Base-by-base conservation (phyloP, 2,113 vertebrate genomes). In the Sinocyclocheilus anshuiensis region DNA sequence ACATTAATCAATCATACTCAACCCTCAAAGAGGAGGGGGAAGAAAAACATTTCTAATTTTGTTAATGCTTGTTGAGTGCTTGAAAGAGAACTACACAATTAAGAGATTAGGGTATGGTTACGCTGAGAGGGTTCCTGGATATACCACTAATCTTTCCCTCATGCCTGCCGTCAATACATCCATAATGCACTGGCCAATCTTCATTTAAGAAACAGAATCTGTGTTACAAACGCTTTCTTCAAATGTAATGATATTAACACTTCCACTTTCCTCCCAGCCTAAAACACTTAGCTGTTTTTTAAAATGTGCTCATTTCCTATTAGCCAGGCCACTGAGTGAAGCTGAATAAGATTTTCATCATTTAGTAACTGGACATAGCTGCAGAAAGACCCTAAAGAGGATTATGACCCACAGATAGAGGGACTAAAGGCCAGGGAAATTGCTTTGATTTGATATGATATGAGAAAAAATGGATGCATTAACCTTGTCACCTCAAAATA, bases 271-370 rank as follows among this genome's bases (percentile, higher is more conserved):
- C 82, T 69, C 81, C 39, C 61, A 22, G 61, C 57, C 57, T 67
- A 42, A 84, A 78, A 79, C 84, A 86, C 85, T 84, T 86, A 84
- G 81, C 75, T 53, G 36, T 26, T 86, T 63, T 83, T 36, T n/a
- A 72, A 86, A 86, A 81, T 39, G 24, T 72, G 75, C 63, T 85
- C 79, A 22, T 59, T 63, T 61, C 78, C 75, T 86, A 91, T 89
- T 88, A 91, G 72, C 42, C 67, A 69, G 26, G 42, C 55, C 84
- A 74, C 77, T 65, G 87, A 89, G 86, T 89, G 89, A 57, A 39
- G 76, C 33, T 20, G 82, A 91, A 87, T 90, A 80, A 76, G 84
- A 88, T 87, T 88, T 89, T 78, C 87, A 87, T 77, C 74, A 83
- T 86, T 79, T 77, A 85, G 79, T 33, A 87, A 77, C 86, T 84